A percentile compares a stretch with the other conserved stretches of the same genome.
phyloP scores from a whole-genome alignment of 1,140 invertebrate species.

The Theocolax elegans region DNA sequence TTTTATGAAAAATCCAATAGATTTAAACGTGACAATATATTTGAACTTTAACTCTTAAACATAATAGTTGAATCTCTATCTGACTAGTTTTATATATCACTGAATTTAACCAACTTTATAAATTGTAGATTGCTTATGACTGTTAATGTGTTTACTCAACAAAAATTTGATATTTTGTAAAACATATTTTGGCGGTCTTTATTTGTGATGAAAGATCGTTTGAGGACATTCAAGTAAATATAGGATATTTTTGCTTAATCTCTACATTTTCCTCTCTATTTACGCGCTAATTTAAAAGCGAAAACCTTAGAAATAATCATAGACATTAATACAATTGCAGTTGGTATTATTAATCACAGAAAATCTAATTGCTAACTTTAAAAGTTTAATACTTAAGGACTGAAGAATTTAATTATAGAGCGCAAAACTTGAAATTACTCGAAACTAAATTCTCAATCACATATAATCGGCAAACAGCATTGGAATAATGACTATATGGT shows the following conservation, averaged over 20 bases:
- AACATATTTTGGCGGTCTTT: background rate
- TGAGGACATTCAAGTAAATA: background rate
- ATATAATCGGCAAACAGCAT: too few relatives aligned
- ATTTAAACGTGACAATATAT: slow-evolving; percentile 1
- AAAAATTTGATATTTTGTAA: background rate
- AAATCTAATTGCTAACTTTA: too few relatives aligned
- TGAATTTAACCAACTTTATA: slow-evolving; percentile 47
- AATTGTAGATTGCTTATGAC: slow-evolving; percentile 35
- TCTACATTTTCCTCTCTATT: background rate
- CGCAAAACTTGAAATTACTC: too few relatives aligned
- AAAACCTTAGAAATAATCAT: too few relatives aligned
- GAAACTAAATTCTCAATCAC: too few relatives aligned
- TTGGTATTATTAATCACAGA: too few relatives aligned
- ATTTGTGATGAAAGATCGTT: background rate
- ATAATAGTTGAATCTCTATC: slow-evolving; percentile 46
- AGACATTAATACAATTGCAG: too few relatives aligned
- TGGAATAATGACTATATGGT: too few relatives aligned
- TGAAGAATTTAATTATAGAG: too few relatives aligned
- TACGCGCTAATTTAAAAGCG: background rate
- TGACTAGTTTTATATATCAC: slow-evolving; percentile 61
- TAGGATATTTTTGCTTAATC: background rate
- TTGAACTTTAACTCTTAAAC: background rate
- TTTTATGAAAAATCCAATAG: too few relatives aligned
- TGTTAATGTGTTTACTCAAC: slow-evolving; percentile 15
- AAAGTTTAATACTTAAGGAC: too few relatives aligned